Conservation (phyloP, 1,140 invertebrate genomes). For the Pogonognathellus flavescens region DNA sequence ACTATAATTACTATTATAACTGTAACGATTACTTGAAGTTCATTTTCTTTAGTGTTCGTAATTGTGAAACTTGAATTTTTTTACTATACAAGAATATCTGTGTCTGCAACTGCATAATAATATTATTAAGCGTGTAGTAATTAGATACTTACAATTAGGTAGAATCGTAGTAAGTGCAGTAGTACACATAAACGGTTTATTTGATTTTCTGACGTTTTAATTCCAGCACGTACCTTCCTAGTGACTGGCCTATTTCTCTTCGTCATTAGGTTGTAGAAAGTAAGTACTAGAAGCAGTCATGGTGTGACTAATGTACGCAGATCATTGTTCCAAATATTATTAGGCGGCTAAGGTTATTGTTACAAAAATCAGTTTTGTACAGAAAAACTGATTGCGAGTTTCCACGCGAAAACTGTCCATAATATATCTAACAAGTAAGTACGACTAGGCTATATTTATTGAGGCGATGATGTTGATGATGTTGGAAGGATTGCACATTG, state of each 20-base stretch:
- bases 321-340: constrained; percentile 29
- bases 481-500: constrained; percentile 30
- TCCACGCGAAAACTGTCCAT: constrained; percentile 41
- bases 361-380: constrained; percentile 28
- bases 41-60: neutral
- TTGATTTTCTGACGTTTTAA: constrained; percentile 41
- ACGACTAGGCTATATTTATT: constrained; percentile 42
- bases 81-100: too few relatives aligned
- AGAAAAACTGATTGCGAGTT: constrained; percentile 34
- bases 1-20: too few relatives aligned
- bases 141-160: neutral
- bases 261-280: neutral
- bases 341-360: constrained; percentile 35
- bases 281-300: neutral
- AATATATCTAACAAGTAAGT: constrained; percentile 25
- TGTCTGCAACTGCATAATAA: neutral
- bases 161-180: neutral
- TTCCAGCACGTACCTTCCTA: constrained; percentile 47
- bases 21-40: neutral
- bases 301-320: neutral
- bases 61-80: neutral
- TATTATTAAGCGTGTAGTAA: neutral
- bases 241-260: constrained; percentile 46
- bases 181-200: neutral
- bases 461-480: neutral